phyloP scores from a whole-genome alignment of 2,113 vertebrate genomes.

The Sturnus vulgaris region DNA sequence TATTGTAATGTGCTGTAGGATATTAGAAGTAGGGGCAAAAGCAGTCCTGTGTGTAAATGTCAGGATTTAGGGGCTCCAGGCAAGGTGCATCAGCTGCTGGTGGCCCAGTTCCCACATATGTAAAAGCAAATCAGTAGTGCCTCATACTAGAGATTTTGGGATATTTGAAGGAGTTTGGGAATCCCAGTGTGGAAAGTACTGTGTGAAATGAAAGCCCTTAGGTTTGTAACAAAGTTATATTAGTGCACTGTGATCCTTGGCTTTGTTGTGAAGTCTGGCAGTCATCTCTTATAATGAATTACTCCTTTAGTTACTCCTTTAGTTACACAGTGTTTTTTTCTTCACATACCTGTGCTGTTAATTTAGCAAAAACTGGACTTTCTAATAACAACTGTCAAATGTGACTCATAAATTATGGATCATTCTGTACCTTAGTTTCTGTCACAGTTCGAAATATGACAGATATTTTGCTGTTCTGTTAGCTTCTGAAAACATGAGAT shows the following conservation, averaged over 20 bases:
- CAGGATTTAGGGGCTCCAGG: not conserved
- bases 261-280: not conserved
- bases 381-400: not conserved
- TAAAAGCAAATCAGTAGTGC: not conserved
- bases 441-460: not conserved
- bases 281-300: not conserved
- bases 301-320: not conserved
- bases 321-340: not conserved
- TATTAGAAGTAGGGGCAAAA: not conserved
- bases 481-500: not conserved
- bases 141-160: not conserved
- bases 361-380: not conserved
- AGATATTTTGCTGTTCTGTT: not conserved
- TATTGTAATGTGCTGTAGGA: not conserved
- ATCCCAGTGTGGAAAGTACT: not conserved
- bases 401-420: not conserved
- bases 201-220: not conserved
- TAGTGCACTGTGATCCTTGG: not conserved
- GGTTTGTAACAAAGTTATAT: not conserved
- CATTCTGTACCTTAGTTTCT: not conserved
- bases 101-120: not conserved
- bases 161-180: not conserved
- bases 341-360: not conserved
- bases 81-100: not conserved
- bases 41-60: not conserved